A percentile compares a stretch with the other conserved stretches of the same genome.
phyloP scores from a whole-genome alignment of 2,113 vertebrate genomes.

The Sialia sialis region DNA sequence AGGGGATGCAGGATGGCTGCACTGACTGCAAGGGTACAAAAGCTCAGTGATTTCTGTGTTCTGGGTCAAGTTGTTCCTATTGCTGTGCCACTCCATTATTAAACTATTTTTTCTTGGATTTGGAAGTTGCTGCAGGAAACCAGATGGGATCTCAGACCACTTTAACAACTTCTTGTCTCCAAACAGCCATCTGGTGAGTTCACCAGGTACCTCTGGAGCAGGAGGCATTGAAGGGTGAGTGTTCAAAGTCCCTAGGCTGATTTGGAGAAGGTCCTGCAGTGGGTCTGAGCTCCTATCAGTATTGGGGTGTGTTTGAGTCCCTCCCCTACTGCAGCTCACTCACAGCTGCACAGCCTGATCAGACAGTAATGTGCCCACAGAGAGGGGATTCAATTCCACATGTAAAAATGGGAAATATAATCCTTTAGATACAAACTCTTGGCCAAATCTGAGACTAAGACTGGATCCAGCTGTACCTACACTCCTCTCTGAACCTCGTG shows the following conservation, averaged over 20 bases:
- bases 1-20: neutral
- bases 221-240: neutral
- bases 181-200: fast-evolving
- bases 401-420: fast-evolving
- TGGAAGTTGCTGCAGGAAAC: neutral
- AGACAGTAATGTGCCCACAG: neutral
- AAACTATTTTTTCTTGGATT: neutral
- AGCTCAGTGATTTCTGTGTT: neutral
- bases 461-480: neutral
- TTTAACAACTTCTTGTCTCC: neutral
- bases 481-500: neutral
- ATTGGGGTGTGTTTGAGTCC: neutral
- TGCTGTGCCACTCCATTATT: neutral
- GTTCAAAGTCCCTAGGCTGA: neutral
- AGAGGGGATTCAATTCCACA: neutral
- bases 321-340: neutral
- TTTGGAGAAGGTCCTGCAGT: neutral
- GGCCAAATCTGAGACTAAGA: neutral
- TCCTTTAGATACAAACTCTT: neutral
- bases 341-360: neutral
- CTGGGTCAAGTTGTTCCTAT: neutral
- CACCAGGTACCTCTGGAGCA: neutral
- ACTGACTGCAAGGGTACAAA: neutral
- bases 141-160: neutral
- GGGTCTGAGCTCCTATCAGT: neutral